A percentile compares a stretch with the other conserved stretches of the same genome.
These are phyloP conservation scores for Pluvialis apricaria DNA, from an alignment of 2,113 vertebrate species.

Conservation along the genomic window DNA sequence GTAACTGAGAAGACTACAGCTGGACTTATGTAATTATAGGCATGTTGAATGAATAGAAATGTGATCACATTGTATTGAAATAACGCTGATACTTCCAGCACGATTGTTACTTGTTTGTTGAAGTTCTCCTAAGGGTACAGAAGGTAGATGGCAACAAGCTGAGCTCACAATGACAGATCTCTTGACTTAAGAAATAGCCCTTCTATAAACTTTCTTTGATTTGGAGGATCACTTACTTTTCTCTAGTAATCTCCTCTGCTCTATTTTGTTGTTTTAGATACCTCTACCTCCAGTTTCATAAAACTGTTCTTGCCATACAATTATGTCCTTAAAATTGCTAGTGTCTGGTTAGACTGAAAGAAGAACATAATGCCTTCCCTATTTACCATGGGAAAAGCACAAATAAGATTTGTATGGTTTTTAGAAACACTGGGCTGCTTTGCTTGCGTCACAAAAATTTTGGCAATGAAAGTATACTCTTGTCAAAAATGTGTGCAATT, in stretches of 20 bases:
- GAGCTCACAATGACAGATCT: neutral
- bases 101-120: neutral
- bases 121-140: neutral
- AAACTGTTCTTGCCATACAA: neutral
- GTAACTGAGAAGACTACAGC: neutral
- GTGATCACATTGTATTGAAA: neutral
- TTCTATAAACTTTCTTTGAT: neutral
- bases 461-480: neutral
- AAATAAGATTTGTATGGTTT: neutral
- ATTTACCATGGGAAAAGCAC: neutral
- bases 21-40: neutral
- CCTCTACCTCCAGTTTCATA: neutral
- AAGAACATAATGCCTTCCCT: neutral
- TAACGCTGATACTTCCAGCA: neutral
- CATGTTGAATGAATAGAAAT: neutral
- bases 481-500: neutral
- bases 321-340: neutral
- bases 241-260: neutral
- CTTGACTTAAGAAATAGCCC: neutral
- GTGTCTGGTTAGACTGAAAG: neutral
- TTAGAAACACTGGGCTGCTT: neutral
- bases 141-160: neutral
- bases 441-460: neutral
- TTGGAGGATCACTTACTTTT: neutral
- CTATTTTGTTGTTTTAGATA: neutral